A percentile compares a stretch with the other conserved stretches of the same genome.
Evolutionary conservation across 1,140 invertebrate species (phyloP).

Genomic region (Cotesia glomerata): DNA sequence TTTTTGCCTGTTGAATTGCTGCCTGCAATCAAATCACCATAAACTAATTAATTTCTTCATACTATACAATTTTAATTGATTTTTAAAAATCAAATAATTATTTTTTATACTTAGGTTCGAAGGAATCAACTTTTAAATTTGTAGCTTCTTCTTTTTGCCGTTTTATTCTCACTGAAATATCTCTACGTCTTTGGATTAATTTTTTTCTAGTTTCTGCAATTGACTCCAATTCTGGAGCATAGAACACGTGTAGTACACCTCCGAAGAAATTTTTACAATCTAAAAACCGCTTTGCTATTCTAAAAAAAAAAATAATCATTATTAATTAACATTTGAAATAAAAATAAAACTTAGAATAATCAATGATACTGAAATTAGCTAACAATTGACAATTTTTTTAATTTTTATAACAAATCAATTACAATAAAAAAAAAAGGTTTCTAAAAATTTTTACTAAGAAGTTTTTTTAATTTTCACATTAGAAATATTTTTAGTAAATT

Average conservation of each 20-base stretch:
- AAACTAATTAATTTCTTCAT: slow-evolving; percentile 1
- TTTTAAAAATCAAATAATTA: background rate
- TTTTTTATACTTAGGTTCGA: slow-evolving; percentile 43
- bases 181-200: slow-evolving; percentile 71
- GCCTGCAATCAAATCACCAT: slow-evolving; percentile 34
- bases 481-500: too few relatives aligned
- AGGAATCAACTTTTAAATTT: slow-evolving; percentile 43
- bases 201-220: slow-evolving; percentile 78
- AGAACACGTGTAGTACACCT: slow-evolving; percentile 84
- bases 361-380: too few relatives aligned
- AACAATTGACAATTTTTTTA: too few relatives aligned
- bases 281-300: slow-evolving; percentile 80
- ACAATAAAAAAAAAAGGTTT: too few relatives aligned
- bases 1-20: slow-evolving; percentile 49
- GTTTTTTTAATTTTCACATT: too few relatives aligned
- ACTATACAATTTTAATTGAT: background rate
- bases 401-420: too few relatives aligned
- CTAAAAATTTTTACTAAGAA: too few relatives aligned
- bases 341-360: background rate
- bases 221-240: slow-evolving; percentile 87
- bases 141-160: slow-evolving; percentile 41
- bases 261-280: slow-evolving; percentile 89
- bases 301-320: slow-evolving; percentile 40
- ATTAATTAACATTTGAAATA: background rate
- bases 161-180: slow-evolving; percentile 61